Evolutionary conservation across 2,113 vertebrate genomes (phyloP), one percentile per base, ranked within the genome.

Genomic region (Halichoeres trimaculatus): DNA sequence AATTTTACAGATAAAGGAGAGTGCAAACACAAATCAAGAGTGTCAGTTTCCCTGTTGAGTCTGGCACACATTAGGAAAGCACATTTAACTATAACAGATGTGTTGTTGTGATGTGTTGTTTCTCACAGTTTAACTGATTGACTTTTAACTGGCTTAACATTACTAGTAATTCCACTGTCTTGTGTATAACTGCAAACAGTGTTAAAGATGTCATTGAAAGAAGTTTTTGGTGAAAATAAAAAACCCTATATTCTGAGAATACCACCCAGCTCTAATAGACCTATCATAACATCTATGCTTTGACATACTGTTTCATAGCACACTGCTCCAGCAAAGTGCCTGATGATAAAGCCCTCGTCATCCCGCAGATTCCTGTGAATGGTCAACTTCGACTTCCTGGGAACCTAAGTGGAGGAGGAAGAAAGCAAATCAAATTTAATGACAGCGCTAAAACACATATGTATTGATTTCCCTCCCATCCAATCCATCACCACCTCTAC

Each of bases 261-360:
- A 51, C 19, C 19, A 45, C 35, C 8, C 7, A 30, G 9, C 5
- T 0, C 50, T 1, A 53, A 24, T 20, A 43, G 11, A 22, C 3
- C 13, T 8, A 54, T 36, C 43, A 74, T 55, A 60, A 16, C 1
- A 43, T 36, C 10, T 26, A n/a, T n/a, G 45, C 23, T 34, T 47
- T 50, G n/a, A 61, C 83, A 93, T 94, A 99, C 98, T 71, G 98
- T 99, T 87, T 99, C 97, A 10, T 99, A 99, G 93, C 98, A 99
- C 7, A 99, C 98, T 0, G 98, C 98, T 88, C 98, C 98, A 12
- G 98, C 98, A 77, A 99, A 99, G 89, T 99, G 98, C 45, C 98
- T 93, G 87, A 99, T 86, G 52, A 99, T 97, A 55, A 99, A 99
- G 77, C 98, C 98, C 86, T 99, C 98, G 0, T 99, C 98, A 35